A percentile compares a stretch with the other conserved stretches of the same genome.
These are phyloP conservation scores for Platypus cylindrus DNA, from an alignment of 2,888 invertebrate genomes.

Conservation along the genomic window DNA sequence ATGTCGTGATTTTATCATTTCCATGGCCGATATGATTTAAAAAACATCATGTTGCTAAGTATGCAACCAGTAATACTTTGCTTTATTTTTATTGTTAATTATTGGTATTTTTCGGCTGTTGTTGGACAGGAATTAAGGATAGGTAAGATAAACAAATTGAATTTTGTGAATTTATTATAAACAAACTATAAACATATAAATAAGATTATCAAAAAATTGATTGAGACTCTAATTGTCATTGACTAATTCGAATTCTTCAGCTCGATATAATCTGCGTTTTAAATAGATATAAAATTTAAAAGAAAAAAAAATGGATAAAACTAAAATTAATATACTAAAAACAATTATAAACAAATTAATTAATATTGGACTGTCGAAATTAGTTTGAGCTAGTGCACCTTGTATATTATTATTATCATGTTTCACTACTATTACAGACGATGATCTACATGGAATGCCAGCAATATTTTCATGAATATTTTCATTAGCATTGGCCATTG, in stretches of 20 bases:
- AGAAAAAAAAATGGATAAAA: constrained; percentile 16
- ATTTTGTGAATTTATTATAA: no score
- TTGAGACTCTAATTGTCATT: constrained; percentile 12
- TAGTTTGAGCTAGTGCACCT: no score
- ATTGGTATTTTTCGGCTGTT: no score
- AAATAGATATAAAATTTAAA: constrained; percentile 23
- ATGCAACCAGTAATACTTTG: no score
- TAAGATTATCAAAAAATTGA: constrained; percentile 3
- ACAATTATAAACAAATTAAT: constrained; percentile 15
- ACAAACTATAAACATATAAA: not conserved
- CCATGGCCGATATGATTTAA: no score
- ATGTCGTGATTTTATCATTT: no score
- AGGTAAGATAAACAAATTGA: constrained; percentile 13
- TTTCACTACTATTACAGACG: no score
- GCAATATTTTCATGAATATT: constrained; percentile 27
- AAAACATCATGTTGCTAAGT: no score
- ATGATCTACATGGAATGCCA: constrained; percentile 28
- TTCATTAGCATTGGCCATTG: constrained; percentile 24
- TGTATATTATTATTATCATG: no score
- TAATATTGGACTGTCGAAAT: no score
- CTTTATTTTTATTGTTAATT: no score
- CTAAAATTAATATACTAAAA: constrained; percentile 13
- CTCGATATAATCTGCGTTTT: constrained; percentile 24
- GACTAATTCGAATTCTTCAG: constrained; percentile 29
- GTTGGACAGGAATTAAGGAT: no score